Evolutionary conservation across 2,888 invertebrate genomes (phyloP).

Genomic region (Teleogryllus oceanicus): DNA sequence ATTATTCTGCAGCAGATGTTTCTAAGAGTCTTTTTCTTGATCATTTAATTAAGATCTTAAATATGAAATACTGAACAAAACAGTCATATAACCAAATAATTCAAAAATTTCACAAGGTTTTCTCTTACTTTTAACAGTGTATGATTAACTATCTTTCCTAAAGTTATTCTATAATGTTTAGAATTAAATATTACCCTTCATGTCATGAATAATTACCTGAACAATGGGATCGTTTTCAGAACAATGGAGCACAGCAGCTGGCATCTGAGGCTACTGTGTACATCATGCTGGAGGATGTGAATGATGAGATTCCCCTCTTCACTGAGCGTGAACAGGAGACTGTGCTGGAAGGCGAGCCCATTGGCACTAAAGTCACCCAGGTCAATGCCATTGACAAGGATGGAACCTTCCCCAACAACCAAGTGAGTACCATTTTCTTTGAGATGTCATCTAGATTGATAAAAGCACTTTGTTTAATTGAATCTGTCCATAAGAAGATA

Average conservation of each 20-base stretch:
- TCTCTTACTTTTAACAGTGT: no score
- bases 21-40: no score
- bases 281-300: slow-evolving; percentile 92
- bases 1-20: no score
- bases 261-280: slow-evolving; percentile 91
- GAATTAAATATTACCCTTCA: slow-evolving; percentile 21
- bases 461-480: no score
- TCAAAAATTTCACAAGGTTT: no score
- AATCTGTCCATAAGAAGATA: no score
- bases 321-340: slow-evolving; percentile 94
- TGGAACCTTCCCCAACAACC: slow-evolving; percentile 91
- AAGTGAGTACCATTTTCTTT: slow-evolving; percentile 55
- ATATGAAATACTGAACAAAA: no score
- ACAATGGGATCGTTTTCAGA: slow-evolving; percentile 55
- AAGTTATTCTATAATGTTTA: slow-evolving; percentile 34
- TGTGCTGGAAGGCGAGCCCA: slow-evolving; percentile 89
- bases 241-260: slow-evolving; percentile 91
- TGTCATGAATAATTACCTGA: slow-evolving; percentile 2
- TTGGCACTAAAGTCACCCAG: slow-evolving; percentile 92
- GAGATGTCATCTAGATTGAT: no score
- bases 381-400: slow-evolving; percentile 96
- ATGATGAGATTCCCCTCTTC: slow-evolving; percentile 94
- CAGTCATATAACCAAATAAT: no score
- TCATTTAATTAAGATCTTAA: no score
- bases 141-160: no score